Evolutionary conservation across 1,140 invertebrate genomes (phyloP).

Genomic region (Aphelenchoides besseyi): DNA sequence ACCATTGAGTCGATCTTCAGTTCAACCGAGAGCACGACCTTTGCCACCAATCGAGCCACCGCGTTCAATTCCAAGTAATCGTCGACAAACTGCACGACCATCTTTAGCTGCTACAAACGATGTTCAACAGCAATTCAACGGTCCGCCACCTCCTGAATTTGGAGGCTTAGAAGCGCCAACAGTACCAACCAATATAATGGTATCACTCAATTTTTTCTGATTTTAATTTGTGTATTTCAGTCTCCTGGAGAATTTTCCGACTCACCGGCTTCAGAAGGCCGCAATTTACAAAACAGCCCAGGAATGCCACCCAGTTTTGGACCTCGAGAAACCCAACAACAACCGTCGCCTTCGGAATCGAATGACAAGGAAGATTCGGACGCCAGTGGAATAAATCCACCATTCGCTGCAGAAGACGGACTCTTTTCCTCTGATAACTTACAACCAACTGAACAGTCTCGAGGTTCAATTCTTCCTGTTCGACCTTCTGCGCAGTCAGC

Average conservation of each 20-base stretch:
- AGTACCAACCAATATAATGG: too few relatives aligned
- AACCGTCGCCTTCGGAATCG: not conserved
- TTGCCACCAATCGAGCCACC: not conserved
- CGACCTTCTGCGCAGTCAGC: not conserved
- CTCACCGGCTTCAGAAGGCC: slow-evolving; percentile 1
- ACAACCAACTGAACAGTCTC: not conserved
- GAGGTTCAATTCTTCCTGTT: not conserved
- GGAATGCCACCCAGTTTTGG: not conserved
- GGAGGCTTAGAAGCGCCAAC: too few relatives aligned
- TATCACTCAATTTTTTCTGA: not conserved
- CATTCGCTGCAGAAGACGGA: not conserved
- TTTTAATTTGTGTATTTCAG: not conserved
- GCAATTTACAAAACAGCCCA: not conserved
- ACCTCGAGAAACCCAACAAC: not conserved
- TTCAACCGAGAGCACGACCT: not conserved
- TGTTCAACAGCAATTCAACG: not conserved
- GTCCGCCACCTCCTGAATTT: not conserved
- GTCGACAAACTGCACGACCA: not conserved
- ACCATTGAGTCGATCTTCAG: not conserved
- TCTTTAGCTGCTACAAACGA: not conserved
- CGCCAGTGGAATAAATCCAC: not conserved
- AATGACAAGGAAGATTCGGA: not conserved
- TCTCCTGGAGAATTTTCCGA: not conserved
- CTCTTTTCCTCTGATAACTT: not conserved
- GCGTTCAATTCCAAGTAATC: not conserved